Conservation (phyloP, 2,797 vertebrate genomes). For the Clarias platycephalus region DNA sequence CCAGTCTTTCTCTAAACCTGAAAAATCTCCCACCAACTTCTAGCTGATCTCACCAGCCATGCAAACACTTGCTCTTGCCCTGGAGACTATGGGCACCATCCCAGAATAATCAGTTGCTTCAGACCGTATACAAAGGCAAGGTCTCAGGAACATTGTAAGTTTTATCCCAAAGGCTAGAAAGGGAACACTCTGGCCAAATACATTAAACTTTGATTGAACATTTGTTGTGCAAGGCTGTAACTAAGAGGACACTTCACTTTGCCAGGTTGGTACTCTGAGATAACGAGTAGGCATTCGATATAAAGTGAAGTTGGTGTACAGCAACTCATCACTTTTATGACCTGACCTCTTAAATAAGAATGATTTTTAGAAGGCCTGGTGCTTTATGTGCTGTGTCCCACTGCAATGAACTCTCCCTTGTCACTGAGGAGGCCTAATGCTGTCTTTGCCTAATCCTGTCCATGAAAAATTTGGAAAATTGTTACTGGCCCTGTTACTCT, state of each 20-base stretch:
- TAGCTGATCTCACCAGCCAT: slow-evolving; percentile 37
- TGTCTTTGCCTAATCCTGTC: slow-evolving; percentile 28
- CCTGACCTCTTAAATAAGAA: slow-evolving; percentile 13
- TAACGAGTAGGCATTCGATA: slow-evolving; percentile 13
- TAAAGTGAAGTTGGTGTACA: slow-evolving; percentile 20
- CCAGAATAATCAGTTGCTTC: slow-evolving; percentile 48
- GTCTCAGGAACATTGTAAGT: slow-evolving; percentile 31
- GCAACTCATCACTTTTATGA: slow-evolving; percentile 38
- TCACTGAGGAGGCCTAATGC: slow-evolving; percentile 24
- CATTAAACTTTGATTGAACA: slow-evolving; percentile 37
- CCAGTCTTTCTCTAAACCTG: background rate
- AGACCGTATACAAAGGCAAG: slow-evolving; percentile 40
- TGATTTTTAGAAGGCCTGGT: background rate
- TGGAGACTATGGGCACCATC: slow-evolving; percentile 39
- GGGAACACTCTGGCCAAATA: slow-evolving; percentile 28
- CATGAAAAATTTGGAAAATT: slow-evolving; percentile 34
- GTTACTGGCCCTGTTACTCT: slow-evolving; percentile 25
- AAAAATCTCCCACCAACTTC: slow-evolving; percentile 11
- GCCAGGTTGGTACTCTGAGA: slow-evolving; percentile 22
- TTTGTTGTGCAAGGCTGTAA: slow-evolving; percentile 25
- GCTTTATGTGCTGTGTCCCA: slow-evolving; percentile 23
- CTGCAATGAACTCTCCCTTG: slow-evolving; percentile 20
- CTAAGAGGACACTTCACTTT: slow-evolving; percentile 14
- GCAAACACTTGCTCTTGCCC: slow-evolving; percentile 40
- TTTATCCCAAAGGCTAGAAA: slow-evolving; percentile 25